phyloP scores from a whole-genome alignment of 2,888 invertebrate species.

The Asteroscopus sphinx region DNA sequence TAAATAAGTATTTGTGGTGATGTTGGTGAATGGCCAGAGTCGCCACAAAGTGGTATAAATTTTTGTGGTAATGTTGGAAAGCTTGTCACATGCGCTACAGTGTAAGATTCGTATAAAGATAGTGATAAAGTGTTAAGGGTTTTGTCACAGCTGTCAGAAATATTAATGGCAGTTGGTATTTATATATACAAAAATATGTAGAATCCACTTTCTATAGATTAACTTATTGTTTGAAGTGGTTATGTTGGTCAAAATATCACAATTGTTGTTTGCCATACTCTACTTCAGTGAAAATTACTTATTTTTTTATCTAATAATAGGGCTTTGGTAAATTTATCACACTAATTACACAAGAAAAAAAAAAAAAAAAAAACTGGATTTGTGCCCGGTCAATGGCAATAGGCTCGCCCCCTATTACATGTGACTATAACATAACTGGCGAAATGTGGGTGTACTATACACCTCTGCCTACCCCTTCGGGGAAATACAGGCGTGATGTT shows the following conservation, averaged over 20 bases:
- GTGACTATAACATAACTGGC: too few relatives aligned
- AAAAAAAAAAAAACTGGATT: too few relatives aligned
- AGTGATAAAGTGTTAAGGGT: neutral
- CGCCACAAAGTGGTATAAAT: neutral
- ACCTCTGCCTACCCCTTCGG: too few relatives aligned
- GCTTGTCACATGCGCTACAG: neutral
- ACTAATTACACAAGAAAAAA: too few relatives aligned
- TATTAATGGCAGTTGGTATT: neutral
- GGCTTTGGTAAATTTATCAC: neutral
- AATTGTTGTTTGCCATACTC: neutral
- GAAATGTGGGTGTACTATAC: too few relatives aligned
- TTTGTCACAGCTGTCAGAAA: neutral
- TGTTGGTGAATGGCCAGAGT: neutral
- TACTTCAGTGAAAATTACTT: too few relatives aligned
- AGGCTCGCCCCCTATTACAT: too few relatives aligned
- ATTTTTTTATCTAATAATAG: too few relatives aligned
- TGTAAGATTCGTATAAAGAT: neutral
- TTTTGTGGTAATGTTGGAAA: conserved; percentile 2
- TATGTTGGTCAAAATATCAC: neutral
- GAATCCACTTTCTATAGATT: neutral
- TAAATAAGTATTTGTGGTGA: neutral
- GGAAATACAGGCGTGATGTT: too few relatives aligned
- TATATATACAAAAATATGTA: neutral
- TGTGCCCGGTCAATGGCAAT: too few relatives aligned
- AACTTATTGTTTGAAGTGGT: neutral